These are phyloP conservation scores for Chaetodon auriga DNA, from an alignment of 2,113 vertebrate genomes.

Conservation along the genomic window DNA sequence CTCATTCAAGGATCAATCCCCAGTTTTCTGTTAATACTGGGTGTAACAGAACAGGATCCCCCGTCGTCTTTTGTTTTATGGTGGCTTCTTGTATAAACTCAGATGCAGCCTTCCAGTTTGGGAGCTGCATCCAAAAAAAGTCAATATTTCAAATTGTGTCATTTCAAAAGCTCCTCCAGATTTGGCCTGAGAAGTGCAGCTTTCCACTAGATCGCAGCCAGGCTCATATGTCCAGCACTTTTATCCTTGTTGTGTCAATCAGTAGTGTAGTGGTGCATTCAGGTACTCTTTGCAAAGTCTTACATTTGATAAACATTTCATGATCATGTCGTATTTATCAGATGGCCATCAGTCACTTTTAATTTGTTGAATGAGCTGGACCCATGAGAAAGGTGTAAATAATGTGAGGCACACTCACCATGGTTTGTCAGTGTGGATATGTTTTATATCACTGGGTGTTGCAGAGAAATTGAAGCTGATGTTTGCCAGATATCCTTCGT, in stretches of 20 bases:
- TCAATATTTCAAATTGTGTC: background rate
- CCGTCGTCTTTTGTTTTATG: background rate
- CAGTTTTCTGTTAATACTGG: background rate
- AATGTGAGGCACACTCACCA: background rate
- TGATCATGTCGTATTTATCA: background rate
- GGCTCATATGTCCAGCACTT: background rate
- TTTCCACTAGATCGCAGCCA: background rate
- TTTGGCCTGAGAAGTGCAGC: background rate
- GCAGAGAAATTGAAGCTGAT: background rate
- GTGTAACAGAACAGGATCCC: background rate
- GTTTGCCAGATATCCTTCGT: background rate
- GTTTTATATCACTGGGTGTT: conserved; percentile 1
- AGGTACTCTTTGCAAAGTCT: background rate
- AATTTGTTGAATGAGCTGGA: background rate
- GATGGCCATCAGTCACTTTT: conserved; percentile 8
- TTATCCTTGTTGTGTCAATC: background rate
- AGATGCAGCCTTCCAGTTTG: background rate
- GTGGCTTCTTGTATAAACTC: background rate
- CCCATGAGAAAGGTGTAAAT: conserved; percentile 28
- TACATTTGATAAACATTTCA: background rate
- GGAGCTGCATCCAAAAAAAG: background rate
- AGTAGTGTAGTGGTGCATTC: conserved; percentile 9
- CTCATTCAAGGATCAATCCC: background rate
- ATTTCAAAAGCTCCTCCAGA: background rate
- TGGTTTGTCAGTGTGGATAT: conserved; percentile 1